Conservation (phyloP, 2,888 invertebrate species). For the Rhaphigaster nebulosa region DNA sequence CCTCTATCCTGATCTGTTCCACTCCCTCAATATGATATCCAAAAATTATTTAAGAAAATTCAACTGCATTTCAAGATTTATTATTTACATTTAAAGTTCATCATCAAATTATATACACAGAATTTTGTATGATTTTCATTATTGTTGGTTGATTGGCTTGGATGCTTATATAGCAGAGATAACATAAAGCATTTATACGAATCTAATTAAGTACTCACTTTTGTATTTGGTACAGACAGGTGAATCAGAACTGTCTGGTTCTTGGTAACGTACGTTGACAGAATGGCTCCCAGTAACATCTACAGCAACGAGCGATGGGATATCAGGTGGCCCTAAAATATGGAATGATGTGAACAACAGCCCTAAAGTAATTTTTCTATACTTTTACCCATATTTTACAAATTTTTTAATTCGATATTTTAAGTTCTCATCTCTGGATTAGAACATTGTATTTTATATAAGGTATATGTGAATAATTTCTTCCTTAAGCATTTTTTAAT, state of each 20-base stretch:
- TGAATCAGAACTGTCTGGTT: conserved; percentile 79
- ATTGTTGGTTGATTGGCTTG: background rate
- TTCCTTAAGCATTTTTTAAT: no score
- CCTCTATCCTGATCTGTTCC: no score
- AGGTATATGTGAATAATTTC: no score
- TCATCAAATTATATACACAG: background rate
- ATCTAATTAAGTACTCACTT: conserved; percentile 72
- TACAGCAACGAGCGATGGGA: conserved; percentile 83
- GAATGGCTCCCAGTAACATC: conserved; percentile 79
- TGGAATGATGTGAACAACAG: background rate
- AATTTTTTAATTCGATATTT: no score
- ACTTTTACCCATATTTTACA: no score
- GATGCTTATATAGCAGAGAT: background rate
- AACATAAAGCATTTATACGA: background rate
- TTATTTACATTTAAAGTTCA: background rate
- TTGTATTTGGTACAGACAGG: conserved; percentile 92
- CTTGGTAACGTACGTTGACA: conserved; percentile 78
- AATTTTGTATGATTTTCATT: background rate
- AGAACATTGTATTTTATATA: no score
- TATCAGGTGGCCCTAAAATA: conserved; percentile 79
- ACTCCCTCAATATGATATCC: no score
- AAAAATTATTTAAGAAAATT: no score
- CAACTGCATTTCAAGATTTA: no score
- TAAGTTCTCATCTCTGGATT: no score
- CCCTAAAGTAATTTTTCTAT: no score